Evolutionary conservation across 2,888 invertebrate genomes (phyloP), one percentile per base, ranked within the genome.

Genomic region (Caenorhabditis virilis): DNA sequence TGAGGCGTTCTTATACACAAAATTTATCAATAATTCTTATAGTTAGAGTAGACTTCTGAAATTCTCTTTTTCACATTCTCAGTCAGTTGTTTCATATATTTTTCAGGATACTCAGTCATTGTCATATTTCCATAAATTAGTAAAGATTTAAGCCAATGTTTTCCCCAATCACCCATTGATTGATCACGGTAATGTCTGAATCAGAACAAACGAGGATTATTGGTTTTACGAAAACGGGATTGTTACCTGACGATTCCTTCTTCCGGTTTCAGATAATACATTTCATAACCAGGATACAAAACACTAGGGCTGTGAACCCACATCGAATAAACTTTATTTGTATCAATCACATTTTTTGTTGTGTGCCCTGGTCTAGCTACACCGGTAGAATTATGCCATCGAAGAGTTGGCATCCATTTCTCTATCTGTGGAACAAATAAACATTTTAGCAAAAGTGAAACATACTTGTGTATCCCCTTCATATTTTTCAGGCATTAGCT

Each of bases 321-420:
- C 18, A 20, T 20, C 25, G 16, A 16, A 13, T 23, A 42, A 6
- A 64, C 54, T 38, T 59, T 65, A 27, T 60, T 53, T 5, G 65
- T 55, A 20, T 35, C 39, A 9, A 60, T 42, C n/a, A 65, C 60
- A 18, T 46, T 51, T 41, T 65, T 65, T n/a, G 39, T 60, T 1
- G 65, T 65, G 48, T 65, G 65, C 4, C 56, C 60, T 4, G 55
- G 59, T 5, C 60, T 60, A 6, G 60, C 65, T 18, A 41, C 38
- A 4, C 16, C 47, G 6, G 56, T 53, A 16, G 60, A 53, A 20
- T 65, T 65, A 36, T 54, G 54, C 55, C 55, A 65, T 2, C 65
- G 56, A 18, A 56, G 60, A 4, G 65, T 65, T 22, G 65, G 59
- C 13, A 49, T 43, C 65, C 65, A 65, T 23, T 59, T 53, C 26